Base-by-base conservation (phyloP, 1,140 invertebrate species). In the Trichonephila inaurata region DNA sequence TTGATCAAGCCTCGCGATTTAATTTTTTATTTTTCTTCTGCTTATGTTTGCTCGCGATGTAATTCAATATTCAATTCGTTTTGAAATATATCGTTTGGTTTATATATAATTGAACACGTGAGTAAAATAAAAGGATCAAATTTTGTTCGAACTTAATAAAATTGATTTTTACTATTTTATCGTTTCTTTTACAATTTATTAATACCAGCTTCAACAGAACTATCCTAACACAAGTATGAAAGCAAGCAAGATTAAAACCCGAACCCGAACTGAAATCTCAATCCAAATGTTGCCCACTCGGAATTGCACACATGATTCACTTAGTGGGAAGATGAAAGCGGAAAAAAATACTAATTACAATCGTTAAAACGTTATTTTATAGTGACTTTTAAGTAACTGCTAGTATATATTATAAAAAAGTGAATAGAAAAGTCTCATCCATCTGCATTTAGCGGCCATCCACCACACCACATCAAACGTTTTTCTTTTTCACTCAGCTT, bases 271-370 rank as follows among this genome's bases (percentile, higher is more conserved):
- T 58, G 61, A 51, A 10, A 85, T 69, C 90, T 14, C 62, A 66
- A 66, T 16, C 19, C 77, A 83, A 64, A 58, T 83, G 81, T 58
- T 81, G 81, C 82, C 81, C 81, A 66, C 90, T 61, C 58, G 14
- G 72, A 85, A 85, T 91, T 61, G 40, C 69, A 21, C 72, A n/a
- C 8, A 61, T 83, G 81, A 92, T 92, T 21, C 90, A 92, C 61
- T 85, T 66, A 24, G 28, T 51, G 40, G 24, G 18, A 40, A 92
- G 81, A 92, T 85, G 81, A 92, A 92, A 92, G 90, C 14, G 72
- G 12, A 44, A 91, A 92, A 91, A 85, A 92, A 92, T 92, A 81
- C 77, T 92, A 92, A 92, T 92, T 92, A 92, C 72, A 60, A 66
- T 81, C 72, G 89, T 91, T 77, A 82, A 82, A 92, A 60, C 16